phyloP scores from a whole-genome alignment of 2,113 vertebrate genomes.

The Synodontis membranacea region DNA sequence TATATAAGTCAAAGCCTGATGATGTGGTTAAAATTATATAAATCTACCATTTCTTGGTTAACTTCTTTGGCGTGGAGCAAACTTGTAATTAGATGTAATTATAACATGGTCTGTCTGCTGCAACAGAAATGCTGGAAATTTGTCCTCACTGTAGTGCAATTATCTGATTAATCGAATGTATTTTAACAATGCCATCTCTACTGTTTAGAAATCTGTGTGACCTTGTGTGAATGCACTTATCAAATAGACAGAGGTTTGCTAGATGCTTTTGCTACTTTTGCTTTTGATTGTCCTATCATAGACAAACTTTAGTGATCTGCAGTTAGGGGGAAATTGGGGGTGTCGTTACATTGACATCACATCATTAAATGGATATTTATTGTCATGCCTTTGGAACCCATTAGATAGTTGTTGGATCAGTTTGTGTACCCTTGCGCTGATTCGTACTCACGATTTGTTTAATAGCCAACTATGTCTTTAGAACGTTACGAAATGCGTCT shows the following conservation, averaged over 20 bases:
- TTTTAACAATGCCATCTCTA: neutral
- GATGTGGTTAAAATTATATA: too few species aligned
- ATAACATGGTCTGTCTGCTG: neutral
- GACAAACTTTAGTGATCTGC: neutral
- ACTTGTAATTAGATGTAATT: neutral
- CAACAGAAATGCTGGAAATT: neutral
- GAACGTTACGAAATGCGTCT: neutral
- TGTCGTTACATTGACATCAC: neutral
- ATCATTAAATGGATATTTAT: neutral
- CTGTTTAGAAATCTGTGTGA: neutral
- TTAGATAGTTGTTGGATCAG: too few species aligned
- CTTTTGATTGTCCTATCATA: neutral
- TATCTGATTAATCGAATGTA: neutral
- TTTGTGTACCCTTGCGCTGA: neutral
- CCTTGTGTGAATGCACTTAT: neutral
- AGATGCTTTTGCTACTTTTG: too few species aligned
- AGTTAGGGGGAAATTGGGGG: neutral
- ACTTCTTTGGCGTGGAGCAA: neutral
- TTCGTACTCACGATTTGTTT: neutral
- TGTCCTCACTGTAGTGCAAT: neutral
- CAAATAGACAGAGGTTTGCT: neutral
- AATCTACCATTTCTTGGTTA: neutral
- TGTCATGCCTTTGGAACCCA: neutral
- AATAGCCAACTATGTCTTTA: neutral
- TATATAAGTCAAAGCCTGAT: too few species aligned